Base-by-base conservation (phyloP, 2,113 vertebrate species). In the Eptesicus fuscus region DNA sequence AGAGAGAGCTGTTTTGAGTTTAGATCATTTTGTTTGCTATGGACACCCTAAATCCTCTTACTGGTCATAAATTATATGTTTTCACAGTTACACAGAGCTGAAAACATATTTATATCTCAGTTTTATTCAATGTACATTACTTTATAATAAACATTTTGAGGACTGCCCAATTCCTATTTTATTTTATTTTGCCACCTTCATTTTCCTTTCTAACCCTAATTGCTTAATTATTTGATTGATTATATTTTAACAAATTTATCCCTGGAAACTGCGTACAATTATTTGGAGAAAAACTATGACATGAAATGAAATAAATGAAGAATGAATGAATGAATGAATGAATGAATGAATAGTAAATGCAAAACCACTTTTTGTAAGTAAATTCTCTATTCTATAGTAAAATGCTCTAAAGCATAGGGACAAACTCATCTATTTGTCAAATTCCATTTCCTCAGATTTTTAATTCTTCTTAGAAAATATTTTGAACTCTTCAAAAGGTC, bases 401-500 rank as follows among this genome's bases (percentile, higher is more conserved):
- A 86, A 92, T 63, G 3, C 59, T 91, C 2, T 49, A 51, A 95
- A 84, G 20, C 35, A 90, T 11, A 65, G 30, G 20, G 63, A 61
- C 28, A 51, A 86, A 96, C 65, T 40, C 42, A 82, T 37, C 59
- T 78, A 30, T 73, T 51, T 89, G 23, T 61, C 32, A 95, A 86
- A 96, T 73, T 92, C 70, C 22, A 25, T 65, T 84, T 70, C 85
- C 40, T 95, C n/a, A 56, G 49, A 13, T 85, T 97, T 96, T 82
- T 76, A 82, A 1, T 95, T 94, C 95, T 80, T 71, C 70, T 84
- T 84, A 49, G 80, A 30, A 91, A 94, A 84, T 87, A 83, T 59
- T 95, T 85, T 76, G 83, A 95, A 83, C 77, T 84, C n/a, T 73
- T 35, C 78, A 83, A 96, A 95, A 95, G 95, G 90, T 95, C 96